These are phyloP conservation scores for Oncorhynchus clarkii DNA, from an alignment of 2,113 vertebrate species.

Conservation along the genomic window DNA sequence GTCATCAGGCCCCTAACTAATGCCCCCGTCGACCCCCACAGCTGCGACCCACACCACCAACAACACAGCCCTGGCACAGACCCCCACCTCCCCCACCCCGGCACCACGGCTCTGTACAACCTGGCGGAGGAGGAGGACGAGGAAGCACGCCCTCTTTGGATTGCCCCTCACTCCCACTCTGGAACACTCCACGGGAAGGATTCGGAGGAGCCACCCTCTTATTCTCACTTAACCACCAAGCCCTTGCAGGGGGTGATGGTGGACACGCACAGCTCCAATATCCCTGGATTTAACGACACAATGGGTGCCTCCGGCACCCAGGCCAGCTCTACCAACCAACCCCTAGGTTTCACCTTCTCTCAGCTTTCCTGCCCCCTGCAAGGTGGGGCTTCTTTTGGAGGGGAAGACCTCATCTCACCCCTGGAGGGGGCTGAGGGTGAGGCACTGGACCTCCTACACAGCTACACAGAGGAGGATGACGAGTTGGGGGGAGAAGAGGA, in stretches of 20 bases:
- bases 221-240: constrained; percentile 73
- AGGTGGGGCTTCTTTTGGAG: constrained; percentile 51
- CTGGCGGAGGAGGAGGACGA: constrained; percentile 79
- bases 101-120: constrained; percentile 84
- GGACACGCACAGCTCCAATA: constrained; percentile 74
- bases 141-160: constrained; percentile 60
- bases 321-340: constrained; percentile 57
- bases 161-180: constrained; percentile 66
- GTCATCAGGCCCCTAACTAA: constrained; percentile 99
- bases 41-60: constrained; percentile 58
- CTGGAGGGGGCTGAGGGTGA: constrained; percentile 68
- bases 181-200: constrained; percentile 71
- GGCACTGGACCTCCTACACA: constrained; percentile 84
- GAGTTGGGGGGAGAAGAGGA: constrained; percentile 61
- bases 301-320: constrained; percentile 56
- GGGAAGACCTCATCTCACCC: constrained; percentile 61
- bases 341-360: constrained; percentile 47
- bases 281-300: constrained; percentile 62
- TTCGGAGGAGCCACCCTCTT: constrained; percentile 65
- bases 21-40: constrained; percentile 78
- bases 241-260: constrained; percentile 78
- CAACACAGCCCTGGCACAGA: constrained; percentile 83
- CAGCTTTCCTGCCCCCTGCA: constrained; percentile 73
- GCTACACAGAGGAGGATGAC: constrained; percentile 75
- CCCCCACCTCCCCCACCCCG: constrained; percentile 81